Conservation (phyloP, 2,797 vertebrate genomes). For the Tragopan temminckii region DNA sequence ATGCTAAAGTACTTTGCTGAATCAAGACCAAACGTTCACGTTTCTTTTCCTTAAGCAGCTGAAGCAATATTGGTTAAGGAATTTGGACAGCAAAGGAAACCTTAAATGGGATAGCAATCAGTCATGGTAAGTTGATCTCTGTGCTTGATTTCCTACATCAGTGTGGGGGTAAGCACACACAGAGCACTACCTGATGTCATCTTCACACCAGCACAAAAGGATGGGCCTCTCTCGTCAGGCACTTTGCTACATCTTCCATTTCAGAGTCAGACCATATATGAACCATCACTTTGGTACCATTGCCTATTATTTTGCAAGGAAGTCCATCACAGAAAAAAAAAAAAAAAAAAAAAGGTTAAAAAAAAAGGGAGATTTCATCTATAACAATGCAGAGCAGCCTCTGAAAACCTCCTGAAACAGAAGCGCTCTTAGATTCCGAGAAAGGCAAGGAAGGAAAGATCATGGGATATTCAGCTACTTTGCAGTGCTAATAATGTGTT, state of each 20-base stretch:
- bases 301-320: not conserved
- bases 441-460: not conserved
- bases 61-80: slow-evolving; percentile 3
- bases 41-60: slow-evolving; percentile 16
- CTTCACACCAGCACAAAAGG: not conserved
- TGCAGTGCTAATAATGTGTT: not conserved
- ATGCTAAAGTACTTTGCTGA: not conserved
- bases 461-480: not conserved
- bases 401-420: not conserved
- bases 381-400: not conserved
- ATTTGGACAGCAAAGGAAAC: slow-evolving; percentile 37
- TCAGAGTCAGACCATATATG: accelerated
- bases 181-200: not conserved
- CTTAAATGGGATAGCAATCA: not conserved
- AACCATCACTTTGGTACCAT: not conserved
- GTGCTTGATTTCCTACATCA: not conserved
- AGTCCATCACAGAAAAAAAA: not conserved
- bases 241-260: not conserved
- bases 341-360: not conserved
- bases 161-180: not conserved
- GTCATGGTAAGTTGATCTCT: not conserved
- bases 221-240: not conserved
- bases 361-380: not conserved
- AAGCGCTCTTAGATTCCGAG: not conserved
- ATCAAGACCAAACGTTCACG: not conserved